phyloP scores from a whole-genome alignment of 2,113 vertebrate species.

The Platycercus adscitus region DNA sequence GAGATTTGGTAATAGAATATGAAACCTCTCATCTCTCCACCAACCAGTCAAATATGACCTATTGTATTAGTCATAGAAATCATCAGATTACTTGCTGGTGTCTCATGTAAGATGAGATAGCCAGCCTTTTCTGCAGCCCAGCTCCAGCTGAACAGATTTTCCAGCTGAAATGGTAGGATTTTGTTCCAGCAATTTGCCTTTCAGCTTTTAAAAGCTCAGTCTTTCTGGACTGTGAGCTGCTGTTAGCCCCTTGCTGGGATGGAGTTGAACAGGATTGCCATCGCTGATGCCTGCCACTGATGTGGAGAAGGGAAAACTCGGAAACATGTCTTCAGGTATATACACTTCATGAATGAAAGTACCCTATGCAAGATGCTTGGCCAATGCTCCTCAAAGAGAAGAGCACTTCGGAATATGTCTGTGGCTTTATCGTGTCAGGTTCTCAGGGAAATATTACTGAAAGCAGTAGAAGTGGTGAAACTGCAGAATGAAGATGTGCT shows the following conservation, averaged over 20 bases:
- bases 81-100: slow-evolving; percentile 13
- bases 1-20: slow-evolving; percentile 48
- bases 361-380: background rate
- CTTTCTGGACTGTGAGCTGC: background rate
- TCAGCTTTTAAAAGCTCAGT: background rate
- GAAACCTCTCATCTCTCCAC: slow-evolving; percentile 40
- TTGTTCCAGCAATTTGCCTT: background rate
- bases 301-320: background rate
- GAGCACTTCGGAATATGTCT: accelerated
- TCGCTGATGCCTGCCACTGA: background rate
- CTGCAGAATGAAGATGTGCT: background rate
- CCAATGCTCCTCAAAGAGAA: background rate
- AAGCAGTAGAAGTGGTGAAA: background rate
- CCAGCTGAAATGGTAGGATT: background rate
- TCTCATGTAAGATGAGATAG: slow-evolving; percentile 30
- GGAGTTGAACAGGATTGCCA: background rate
- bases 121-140: background rate
- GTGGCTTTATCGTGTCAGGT: background rate
- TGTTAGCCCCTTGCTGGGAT: background rate
- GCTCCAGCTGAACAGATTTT: slow-evolving; percentile 19
- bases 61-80: slow-evolving; percentile 55
- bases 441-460: background rate
- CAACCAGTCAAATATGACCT: slow-evolving; percentile 25
- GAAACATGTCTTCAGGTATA: background rate
- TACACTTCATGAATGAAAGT: background rate